Base-by-base conservation (phyloP, 2,888 invertebrate species). In the Crioceris asparagi region DNA sequence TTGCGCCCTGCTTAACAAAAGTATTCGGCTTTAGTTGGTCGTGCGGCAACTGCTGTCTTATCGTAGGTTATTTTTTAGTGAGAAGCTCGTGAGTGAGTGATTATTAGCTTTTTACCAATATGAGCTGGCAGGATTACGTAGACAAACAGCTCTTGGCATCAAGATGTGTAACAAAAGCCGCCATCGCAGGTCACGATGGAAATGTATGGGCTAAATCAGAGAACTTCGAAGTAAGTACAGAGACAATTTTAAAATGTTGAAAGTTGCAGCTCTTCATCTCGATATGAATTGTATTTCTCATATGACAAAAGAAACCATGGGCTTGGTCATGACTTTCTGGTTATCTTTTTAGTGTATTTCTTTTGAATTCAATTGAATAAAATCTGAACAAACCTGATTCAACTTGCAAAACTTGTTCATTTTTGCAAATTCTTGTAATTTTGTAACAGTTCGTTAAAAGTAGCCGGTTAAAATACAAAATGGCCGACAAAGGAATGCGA, bases 91-190 rank as follows among this genome's bases (percentile, higher is more conserved):
- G 62, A 57, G 62, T 61, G 61, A 54, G 60, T 60, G 60, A 46
- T 49, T 10, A 8, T 14, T 43, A 48, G 49, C 50, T 48, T 44
- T 48, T 47, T 55, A 51, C 50, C 71, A 79, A 71, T 71, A 90
- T 90, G 90, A 90, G 88, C 83, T 91, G 91, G 91, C 90, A 91
- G 83, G 90, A 90, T 83, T 91, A 91, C 77, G 86, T 91, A 72
- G 90, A 90, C 76, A 90, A 88, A 78, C 91, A 91, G 76, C 82
- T 91, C 74, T 77, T 91, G 74, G 88, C 88, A 67, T 88, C 90
- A 69, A 82, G 83, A 70, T 90, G 88, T 81, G 88, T 91, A 63
- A 83, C 83, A 71, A 87, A 86, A 77, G 91, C 90, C 61, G 88
- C 87, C 65, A 91, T 91, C 70, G 87, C 86, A 66, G 91, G 91